Percentiles rank a stretch among this genome's conserved stretches.
These are phyloP conservation scores for Platyscapa corneri DNA, from an alignment of 1,140 invertebrate genomes.

Conservation along the genomic window DNA sequence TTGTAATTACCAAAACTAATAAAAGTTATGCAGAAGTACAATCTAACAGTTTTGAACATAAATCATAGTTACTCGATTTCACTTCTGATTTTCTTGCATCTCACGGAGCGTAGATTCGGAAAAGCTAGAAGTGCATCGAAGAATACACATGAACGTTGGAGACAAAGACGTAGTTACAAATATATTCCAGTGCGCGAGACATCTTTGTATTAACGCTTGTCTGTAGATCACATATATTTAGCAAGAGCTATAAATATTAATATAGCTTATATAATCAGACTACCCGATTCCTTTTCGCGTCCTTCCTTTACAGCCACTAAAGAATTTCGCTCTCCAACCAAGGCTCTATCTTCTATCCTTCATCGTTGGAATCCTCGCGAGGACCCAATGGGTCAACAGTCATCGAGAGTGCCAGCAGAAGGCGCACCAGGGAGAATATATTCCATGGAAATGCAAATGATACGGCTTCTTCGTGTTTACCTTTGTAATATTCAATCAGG, in stretches of 20 bases:
- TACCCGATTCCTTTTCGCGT: background rate
- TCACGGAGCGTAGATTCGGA: background rate
- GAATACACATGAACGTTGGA: background rate
- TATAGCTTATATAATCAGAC: slow-evolving; percentile 36
- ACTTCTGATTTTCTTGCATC: background rate
- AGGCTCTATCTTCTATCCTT: background rate
- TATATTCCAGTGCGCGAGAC: slow-evolving; percentile 6
- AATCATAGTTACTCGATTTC: background rate
- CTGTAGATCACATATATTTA: background rate
- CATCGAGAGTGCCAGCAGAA: slow-evolving; percentile 18
- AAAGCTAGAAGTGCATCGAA: background rate
- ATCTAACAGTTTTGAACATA: background rate
- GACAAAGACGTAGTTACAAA: background rate
- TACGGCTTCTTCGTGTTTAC: slow-evolving; percentile 28
- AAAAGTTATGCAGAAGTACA: background rate
- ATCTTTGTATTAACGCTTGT: background rate
- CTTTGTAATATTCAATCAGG: slow-evolving; percentile 50
- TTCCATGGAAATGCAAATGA: slow-evolving; percentile 48
- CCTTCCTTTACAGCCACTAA: background rate
- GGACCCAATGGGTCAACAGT: slow-evolving; percentile 31
- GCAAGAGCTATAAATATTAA: slow-evolving; percentile 43
- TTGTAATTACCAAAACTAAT: background rate
- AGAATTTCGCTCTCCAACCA: background rate
- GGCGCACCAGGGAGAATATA: slow-evolving; percentile 22
- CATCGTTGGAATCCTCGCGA: background rate